Percentiles rank a stretch among this genome's conserved stretches.
Conservation (phyloP, 2,888 invertebrate species). For the Phengaris alcon region DNA sequence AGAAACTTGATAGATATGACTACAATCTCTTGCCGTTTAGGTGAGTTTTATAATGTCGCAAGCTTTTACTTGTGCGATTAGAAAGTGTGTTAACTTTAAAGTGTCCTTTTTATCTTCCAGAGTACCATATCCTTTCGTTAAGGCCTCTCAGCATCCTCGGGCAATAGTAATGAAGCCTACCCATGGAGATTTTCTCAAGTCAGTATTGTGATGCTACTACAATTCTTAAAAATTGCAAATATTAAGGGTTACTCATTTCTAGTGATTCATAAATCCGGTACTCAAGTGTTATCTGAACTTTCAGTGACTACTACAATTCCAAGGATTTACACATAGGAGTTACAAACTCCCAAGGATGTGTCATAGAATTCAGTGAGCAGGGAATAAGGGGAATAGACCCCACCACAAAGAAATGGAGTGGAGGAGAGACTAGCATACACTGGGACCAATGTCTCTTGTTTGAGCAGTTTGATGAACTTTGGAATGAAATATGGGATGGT, state of each 20-base stretch:
- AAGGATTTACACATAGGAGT: constrained; percentile 95
- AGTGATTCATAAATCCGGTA: not conserved
- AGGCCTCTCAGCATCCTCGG: constrained; percentile 88
- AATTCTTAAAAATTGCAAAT: not conserved
- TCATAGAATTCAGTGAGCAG: constrained; percentile 90
- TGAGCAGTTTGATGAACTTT: constrained; percentile 83
- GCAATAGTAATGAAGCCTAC: constrained; percentile 93
- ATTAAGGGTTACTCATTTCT: not conserved
- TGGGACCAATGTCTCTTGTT: constrained; percentile 86
- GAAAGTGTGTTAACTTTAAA: constrained; percentile 51
- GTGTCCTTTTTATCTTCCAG: constrained; percentile 68
- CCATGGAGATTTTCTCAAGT: constrained; percentile 92
- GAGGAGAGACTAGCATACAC: constrained; percentile 74
- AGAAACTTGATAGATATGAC: constrained; percentile 75
- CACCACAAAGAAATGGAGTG: constrained; percentile 82
- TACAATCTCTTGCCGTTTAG: constrained; percentile 88
- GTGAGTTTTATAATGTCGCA: constrained; percentile 54
- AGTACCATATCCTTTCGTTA: constrained; percentile 92
- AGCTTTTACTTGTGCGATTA: constrained; percentile 30
- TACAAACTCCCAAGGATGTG: constrained; percentile 87
- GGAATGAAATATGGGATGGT: constrained; percentile 89
- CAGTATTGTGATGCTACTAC: constrained; percentile 54
- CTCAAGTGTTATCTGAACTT: constrained; percentile 44
- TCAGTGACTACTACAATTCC: constrained; percentile 88
- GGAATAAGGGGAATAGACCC: constrained; percentile 82